Percentiles rank a stretch among this genome's conserved stretches.
phyloP scores from a whole-genome alignment of 2,888 invertebrate species.

The Entomobrya proxima region DNA sequence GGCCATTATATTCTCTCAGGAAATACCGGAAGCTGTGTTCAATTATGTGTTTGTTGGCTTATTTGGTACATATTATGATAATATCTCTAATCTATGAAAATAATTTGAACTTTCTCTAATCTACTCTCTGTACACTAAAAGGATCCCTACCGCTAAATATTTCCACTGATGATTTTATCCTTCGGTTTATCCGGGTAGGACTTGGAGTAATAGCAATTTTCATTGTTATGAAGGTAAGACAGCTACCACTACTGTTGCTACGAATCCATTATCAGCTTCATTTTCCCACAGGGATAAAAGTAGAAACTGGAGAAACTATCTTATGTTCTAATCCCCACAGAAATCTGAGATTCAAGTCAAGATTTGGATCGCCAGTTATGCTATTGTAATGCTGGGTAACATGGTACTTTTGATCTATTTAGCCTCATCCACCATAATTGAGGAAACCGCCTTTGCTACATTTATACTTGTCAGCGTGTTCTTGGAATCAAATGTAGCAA shows the following conservation, averaged over 20 bases:
- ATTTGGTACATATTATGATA: slow-evolving; percentile 1
- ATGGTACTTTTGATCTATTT: neutral
- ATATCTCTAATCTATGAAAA: neutral
- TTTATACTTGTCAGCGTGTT: neutral
- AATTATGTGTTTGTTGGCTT: slow-evolving; percentile 23
- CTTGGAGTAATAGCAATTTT: neutral
- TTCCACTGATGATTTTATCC: neutral
- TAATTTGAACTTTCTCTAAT: neutral
- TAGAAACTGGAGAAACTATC: no score
- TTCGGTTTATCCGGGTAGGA: neutral
- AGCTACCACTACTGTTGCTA: neutral
- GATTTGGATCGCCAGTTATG: neutral
- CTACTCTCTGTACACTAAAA: neutral
- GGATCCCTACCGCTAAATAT: slow-evolving; percentile 13
- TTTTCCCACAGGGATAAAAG: no score
- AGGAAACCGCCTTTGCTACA: neutral
- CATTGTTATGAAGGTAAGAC: neutral
- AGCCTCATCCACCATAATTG: neutral
- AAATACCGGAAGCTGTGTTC: slow-evolving; percentile 24
- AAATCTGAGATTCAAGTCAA: neutral
- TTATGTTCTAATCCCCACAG: neutral
- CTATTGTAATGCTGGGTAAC: neutral
- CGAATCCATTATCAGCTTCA: neutral
- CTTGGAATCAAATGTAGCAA: slow-evolving; percentile 7
- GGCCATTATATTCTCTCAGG: slow-evolving; percentile 19